These are phyloP conservation scores for Pygocentrus nattereri DNA, from an alignment of 2,797 vertebrate species.

Conservation along the genomic window DNA sequence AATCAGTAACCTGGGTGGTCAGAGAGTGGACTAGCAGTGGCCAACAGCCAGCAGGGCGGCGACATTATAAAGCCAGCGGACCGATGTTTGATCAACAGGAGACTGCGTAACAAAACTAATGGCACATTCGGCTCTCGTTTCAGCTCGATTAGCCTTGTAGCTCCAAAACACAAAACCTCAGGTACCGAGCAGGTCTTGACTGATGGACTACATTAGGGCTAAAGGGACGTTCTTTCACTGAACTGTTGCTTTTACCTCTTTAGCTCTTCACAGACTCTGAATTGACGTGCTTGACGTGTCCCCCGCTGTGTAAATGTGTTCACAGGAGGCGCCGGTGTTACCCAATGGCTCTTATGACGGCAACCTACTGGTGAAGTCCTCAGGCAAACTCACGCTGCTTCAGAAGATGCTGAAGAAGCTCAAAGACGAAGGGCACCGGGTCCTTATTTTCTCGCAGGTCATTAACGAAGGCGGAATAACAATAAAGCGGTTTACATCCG, in stretches of 20 bases:
- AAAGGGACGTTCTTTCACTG: neutral
- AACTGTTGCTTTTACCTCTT: neutral
- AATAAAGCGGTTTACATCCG: slow-evolving; percentile 33
- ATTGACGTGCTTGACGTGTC: neutral
- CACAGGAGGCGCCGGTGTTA: slow-evolving; percentile 93
- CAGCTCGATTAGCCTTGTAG: neutral
- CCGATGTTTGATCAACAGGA: no score
- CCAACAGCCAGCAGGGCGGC: no score
- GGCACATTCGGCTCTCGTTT: no score
- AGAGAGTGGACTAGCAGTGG: no score
- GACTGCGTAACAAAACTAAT: no score
- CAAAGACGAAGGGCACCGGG: slow-evolving; percentile 92
- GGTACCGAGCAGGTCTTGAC: neutral
- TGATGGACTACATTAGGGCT: neutral
- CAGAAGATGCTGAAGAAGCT: slow-evolving; percentile 98
- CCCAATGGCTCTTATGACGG: slow-evolving; percentile 97
- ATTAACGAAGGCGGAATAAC: neutral
- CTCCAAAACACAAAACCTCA: no score
- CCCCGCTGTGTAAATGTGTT: slow-evolving; percentile 9
- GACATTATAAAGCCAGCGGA: no score
- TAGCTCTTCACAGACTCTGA: neutral
- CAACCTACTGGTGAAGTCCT: slow-evolving; percentile 93
- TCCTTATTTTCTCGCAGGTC: slow-evolving; percentile 98
- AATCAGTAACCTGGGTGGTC: no score
- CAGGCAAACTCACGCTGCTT: slow-evolving; percentile 95